Conservation (phyloP, 2,113 vertebrate species). For the Sakesphorus luctuosus region DNA sequence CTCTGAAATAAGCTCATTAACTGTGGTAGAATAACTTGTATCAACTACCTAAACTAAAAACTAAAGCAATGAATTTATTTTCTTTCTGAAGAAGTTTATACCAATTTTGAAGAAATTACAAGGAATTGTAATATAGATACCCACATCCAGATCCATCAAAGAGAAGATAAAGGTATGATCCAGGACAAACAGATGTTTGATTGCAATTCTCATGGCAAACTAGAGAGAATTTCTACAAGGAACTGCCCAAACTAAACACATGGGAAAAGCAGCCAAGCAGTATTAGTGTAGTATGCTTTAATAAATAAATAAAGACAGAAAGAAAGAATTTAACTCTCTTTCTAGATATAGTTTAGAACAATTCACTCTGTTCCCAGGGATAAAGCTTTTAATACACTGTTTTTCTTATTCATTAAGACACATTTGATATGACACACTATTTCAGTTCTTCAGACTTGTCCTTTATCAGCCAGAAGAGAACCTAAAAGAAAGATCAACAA, state of each 20-base stretch:
- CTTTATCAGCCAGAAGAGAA: background rate
- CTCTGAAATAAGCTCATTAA: background rate
- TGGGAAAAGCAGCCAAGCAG: background rate
- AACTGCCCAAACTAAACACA: background rate
- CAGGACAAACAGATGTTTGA: background rate
- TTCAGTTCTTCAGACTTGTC: background rate
- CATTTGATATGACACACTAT: background rate
- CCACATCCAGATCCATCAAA: background rate
- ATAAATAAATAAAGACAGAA: background rate
- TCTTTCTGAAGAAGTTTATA: background rate
- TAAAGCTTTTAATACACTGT: background rate
- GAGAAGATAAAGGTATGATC: background rate
- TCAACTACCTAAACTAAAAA: background rate
- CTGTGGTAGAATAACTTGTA: background rate
- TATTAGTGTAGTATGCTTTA: background rate
- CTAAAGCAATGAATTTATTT: rapidly evolving
- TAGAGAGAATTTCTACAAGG: background rate
- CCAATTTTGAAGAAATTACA: background rate
- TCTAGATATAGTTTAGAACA: background rate
- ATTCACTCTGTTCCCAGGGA: background rate
- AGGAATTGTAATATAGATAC: background rate
- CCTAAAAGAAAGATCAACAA: background rate
- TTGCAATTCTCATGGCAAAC: background rate
- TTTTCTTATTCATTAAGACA: background rate
- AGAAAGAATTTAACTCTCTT: background rate